phyloP scores from a whole-genome alignment of 2,797 vertebrate genomes.

The Tauraco hartlaubi region DNA sequence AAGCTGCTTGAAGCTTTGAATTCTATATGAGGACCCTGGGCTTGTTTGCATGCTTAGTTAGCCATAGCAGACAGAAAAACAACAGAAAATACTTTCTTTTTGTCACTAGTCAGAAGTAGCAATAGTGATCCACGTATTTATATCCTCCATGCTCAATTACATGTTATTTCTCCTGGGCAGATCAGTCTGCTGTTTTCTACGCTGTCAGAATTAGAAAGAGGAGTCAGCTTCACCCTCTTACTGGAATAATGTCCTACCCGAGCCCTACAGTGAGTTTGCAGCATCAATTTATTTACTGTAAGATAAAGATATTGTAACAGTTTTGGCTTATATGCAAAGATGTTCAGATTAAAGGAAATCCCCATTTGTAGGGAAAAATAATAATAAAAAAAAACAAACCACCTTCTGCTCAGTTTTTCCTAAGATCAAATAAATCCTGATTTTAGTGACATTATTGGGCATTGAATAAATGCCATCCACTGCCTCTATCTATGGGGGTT shows the following conservation, averaged over 20 bases:
- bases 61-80: not conserved
- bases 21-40: not conserved
- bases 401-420: not conserved
- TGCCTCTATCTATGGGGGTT: not conserved
- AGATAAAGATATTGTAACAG: not conserved
- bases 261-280: not conserved
- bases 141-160: not conserved
- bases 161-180: not conserved
- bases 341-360: not conserved
- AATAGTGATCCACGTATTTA: not conserved
- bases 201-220: not conserved
- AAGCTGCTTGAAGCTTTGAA: not conserved
- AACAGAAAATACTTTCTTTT: not conserved
- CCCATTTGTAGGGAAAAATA: not conserved
- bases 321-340: not conserved
- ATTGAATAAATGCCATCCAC: not conserved
- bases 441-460: not conserved
- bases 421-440: not conserved
- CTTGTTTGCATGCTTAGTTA: not conserved
- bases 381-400: fast-evolving
- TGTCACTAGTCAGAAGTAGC: not conserved
- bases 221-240: not conserved
- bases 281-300: not conserved
- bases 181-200: not conserved
- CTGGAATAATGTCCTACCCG: fast-evolving